phyloP scores from a whole-genome alignment of 2,888 invertebrate species.

The Drosophila cracens region DNA sequence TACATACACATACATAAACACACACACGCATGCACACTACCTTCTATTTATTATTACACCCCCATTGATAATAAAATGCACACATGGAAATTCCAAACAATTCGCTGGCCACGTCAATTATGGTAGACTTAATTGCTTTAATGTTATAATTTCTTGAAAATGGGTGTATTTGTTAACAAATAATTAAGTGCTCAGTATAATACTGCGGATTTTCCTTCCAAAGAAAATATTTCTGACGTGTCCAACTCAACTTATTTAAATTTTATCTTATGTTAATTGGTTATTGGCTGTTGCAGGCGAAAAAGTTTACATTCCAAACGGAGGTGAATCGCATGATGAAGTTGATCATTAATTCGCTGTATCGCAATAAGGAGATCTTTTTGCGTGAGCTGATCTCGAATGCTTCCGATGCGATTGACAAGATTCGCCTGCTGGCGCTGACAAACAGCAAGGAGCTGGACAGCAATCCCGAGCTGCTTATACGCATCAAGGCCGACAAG shows the following conservation, averaged over 20 bases:
- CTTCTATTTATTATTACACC: not conserved
- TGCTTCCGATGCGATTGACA: constrained; percentile 99
- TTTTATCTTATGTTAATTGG: not conserved
- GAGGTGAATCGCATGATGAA: constrained; percentile 99
- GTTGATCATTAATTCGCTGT: constrained; percentile 99
- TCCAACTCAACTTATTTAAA: not conserved
- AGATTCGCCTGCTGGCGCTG: constrained; percentile 96
- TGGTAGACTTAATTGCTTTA: not conserved
- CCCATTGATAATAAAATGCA: not conserved
- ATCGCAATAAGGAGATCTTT: constrained; percentile 99
- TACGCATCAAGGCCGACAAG: constrained; percentile 97
- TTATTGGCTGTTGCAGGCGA: constrained; percentile 86
- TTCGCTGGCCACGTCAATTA: not conserved
- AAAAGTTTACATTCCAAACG: constrained; percentile 96
- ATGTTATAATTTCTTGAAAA: not conserved
- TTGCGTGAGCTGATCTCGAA: constrained; percentile 99
- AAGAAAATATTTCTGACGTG: constrained; percentile 4
- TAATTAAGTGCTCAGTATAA: not conserved
- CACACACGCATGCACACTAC: not conserved
- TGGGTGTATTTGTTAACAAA: not conserved
- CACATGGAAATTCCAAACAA: not conserved
- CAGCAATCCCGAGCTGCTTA: constrained; percentile 92
- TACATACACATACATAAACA: not conserved
- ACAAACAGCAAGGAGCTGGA: constrained; percentile 93
- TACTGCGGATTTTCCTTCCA: not conserved